Evolutionary conservation across 2,888 invertebrate species (phyloP).

Genomic region (Nomada hirtipes): DNA sequence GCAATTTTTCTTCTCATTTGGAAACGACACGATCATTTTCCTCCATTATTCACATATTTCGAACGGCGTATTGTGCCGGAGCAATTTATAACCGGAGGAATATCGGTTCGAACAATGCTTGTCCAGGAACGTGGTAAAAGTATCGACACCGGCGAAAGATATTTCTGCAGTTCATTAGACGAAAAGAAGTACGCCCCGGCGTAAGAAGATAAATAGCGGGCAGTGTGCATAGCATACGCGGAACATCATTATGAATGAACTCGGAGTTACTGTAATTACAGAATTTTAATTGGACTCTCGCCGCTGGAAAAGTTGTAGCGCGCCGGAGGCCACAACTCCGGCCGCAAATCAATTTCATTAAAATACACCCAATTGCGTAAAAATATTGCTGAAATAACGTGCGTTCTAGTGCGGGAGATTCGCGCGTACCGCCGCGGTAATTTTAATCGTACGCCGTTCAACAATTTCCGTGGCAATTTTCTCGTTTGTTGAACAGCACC

Average conservation of each 20-base stretch:
- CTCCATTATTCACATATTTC: not conserved
- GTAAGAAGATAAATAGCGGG: slow-evolving; percentile 23
- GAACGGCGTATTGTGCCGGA: not conserved
- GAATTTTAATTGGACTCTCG: slow-evolving; percentile 49
- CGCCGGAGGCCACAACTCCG: not conserved
- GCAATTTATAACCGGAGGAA: not conserved
- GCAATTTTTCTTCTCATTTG: slow-evolving; percentile 11
- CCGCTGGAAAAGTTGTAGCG: slow-evolving; percentile 17
- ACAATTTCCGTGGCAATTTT: not conserved
- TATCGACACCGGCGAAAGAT: not conserved
- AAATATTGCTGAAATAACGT: slow-evolving; percentile 2
- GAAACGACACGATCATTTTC: not conserved
- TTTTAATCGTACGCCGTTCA: not conserved
- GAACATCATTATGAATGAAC: slow-evolving; percentile 41
- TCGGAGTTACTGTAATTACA: slow-evolving; percentile 42
- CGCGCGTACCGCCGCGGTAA: not conserved
- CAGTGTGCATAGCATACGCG: not conserved
- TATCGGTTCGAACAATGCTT: not conserved
- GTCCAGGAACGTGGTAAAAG: not conserved
- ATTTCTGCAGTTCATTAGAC: not conserved
- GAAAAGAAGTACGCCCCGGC: not conserved
- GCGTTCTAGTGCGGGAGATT: not conserved
- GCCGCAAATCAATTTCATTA: slow-evolving; percentile 38
- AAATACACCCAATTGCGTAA: slow-evolving; percentile 37
- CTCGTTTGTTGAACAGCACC: no score